Conservation (phyloP, 2,888 invertebrate genomes). For the Hesperia comma region DNA sequence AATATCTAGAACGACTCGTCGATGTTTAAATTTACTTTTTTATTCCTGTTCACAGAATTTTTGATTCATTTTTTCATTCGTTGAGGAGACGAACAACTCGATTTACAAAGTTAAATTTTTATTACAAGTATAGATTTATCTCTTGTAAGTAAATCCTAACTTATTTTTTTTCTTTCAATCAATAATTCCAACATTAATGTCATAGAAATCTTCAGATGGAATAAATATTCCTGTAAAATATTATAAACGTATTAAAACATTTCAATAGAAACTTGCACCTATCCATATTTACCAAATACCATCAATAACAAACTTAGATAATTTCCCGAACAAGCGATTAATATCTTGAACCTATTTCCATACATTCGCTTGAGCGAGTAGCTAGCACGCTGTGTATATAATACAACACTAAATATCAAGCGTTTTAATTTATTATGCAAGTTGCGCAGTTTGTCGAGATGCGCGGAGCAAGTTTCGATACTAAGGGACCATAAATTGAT, state of each 20-base stretch:
- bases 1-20: no score
- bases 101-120: no score
- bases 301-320: constrained; percentile 31
- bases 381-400: neutral
- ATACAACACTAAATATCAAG: constrained; percentile 56
- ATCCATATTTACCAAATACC: constrained; percentile 13
- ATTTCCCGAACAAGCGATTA: constrained; percentile 30
- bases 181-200: no score
- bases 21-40: neutral
- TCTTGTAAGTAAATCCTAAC: no score
- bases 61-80: no score
- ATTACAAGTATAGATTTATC: no score
- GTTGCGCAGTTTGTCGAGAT: constrained; percentile 67
- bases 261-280: neutral
- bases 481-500: constrained; percentile 78
- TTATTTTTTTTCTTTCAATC: no score
- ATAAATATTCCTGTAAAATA: no score
- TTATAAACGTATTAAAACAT: neutral
- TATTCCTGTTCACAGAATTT: no score
- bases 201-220: no score
- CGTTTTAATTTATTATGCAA: constrained; percentile 77
- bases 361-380: constrained; percentile 37
- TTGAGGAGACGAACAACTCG: no score
- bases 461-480: constrained; percentile 74
- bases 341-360: constrained; percentile 42